A percentile compares a stretch with the other conserved stretches of the same genome.
Evolutionary conservation across 2,113 vertebrate genomes (phyloP).

Genomic region (Lota lota): DNA sequence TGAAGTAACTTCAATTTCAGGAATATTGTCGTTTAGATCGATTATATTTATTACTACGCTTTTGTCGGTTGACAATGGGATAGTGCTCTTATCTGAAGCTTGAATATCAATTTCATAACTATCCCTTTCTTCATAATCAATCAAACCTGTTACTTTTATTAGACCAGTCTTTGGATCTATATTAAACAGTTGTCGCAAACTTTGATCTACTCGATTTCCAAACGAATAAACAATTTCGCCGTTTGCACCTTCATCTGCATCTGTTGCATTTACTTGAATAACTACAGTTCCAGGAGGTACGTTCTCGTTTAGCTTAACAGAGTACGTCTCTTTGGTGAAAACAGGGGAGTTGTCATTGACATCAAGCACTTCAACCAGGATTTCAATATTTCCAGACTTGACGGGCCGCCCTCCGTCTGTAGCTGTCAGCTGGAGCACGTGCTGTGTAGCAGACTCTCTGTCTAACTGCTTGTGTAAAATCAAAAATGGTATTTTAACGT

Average conservation of each 20-base stretch:
- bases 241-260: slow-evolving; percentile 53
- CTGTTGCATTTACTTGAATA: slow-evolving; percentile 51
- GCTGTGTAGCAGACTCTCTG: slow-evolving; percentile 40
- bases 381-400: slow-evolving; percentile 41
- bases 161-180: slow-evolving; percentile 49
- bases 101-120: slow-evolving; percentile 48
- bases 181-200: slow-evolving; percentile 41
- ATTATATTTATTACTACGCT: slow-evolving; percentile 44
- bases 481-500: slow-evolving; percentile 55
- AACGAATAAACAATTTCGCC: slow-evolving; percentile 49
- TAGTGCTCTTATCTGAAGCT: slow-evolving; percentile 35
- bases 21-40: slow-evolving; percentile 72
- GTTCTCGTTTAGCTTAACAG: slow-evolving; percentile 44
- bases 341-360: slow-evolving; percentile 63
- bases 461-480: slow-evolving; percentile 58
- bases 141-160: slow-evolving; percentile 36
- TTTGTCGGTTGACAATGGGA: slow-evolving; percentile 33
- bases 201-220: slow-evolving; percentile 39
- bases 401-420: slow-evolving; percentile 61
- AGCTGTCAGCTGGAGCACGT: slow-evolving; percentile 47
- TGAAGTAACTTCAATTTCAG: slow-evolving; percentile 81
- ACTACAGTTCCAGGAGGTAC: slow-evolving; percentile 19
- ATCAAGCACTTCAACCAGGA: slow-evolving; percentile 58
- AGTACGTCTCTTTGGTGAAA: slow-evolving; percentile 49
- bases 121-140: slow-evolving; percentile 48